Conservation (phyloP, 2,797 vertebrate genomes). For the Apodemus agrarius region DNA sequence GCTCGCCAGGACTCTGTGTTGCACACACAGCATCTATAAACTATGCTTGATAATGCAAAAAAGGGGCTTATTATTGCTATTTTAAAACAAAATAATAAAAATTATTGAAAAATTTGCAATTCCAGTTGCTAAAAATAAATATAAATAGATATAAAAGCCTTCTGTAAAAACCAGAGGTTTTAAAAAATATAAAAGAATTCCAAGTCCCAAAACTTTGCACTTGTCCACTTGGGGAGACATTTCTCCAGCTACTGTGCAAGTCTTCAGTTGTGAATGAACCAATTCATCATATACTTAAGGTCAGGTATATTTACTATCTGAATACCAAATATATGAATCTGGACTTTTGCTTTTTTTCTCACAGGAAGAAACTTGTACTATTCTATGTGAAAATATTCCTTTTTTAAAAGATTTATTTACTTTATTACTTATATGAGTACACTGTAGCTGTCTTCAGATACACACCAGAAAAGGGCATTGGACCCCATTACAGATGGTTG, state of each 20-base stretch:
- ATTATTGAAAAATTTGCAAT: background rate
- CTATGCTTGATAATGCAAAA: background rate
- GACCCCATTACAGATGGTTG: background rate
- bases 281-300: constrained; percentile 4
- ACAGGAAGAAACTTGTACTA: background rate
- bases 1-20: background rate
- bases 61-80: background rate
- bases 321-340: constrained; percentile 47
- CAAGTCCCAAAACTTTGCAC: background rate
- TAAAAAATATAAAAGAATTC: background rate
- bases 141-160: background rate
- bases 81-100: constrained; percentile 46
- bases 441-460: background rate
- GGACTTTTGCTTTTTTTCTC: constrained; percentile 22
- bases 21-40: background rate
- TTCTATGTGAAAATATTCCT: background rate
- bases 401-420: background rate
- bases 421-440: background rate
- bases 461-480: too few relatives aligned
- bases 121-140: constrained; percentile 29
- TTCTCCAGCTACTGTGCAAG: background rate
- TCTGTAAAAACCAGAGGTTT: background rate
- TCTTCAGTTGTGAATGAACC: constrained; percentile 30
- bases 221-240: background rate
- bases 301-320: constrained; percentile 14